Conservation (phyloP, 1,140 invertebrate species). For the Drosophila leontia region DNA sequence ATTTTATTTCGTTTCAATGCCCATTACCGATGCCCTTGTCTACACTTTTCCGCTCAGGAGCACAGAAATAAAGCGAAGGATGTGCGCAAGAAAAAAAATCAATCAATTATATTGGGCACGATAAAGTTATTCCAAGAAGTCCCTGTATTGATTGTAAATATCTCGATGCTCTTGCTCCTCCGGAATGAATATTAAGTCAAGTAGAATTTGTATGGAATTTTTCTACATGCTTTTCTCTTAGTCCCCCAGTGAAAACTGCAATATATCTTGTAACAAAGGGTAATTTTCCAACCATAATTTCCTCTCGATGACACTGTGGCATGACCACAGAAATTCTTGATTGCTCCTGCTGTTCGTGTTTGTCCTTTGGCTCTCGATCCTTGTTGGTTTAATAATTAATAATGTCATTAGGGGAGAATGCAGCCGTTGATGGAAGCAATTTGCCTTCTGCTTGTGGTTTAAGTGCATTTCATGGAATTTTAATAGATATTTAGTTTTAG, state of each 20-base stretch:
- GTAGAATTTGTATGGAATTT: slow-evolving; percentile 10
- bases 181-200: slow-evolving; percentile 45
- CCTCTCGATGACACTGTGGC: background rate
- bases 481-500: background rate
- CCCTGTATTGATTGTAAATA: slow-evolving; percentile 37
- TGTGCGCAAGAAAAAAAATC: slow-evolving; percentile 45
- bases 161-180: slow-evolving; percentile 5
- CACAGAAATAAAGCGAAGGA: slow-evolving; percentile 28
- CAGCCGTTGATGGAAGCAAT: background rate
- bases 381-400: slow-evolving; percentile 32
- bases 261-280: slow-evolving; percentile 4
- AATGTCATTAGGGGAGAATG: slow-evolving; percentile 35
- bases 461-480: slow-evolving; percentile 8
- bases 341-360: background rate
- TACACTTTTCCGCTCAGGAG: slow-evolving; percentile 51
- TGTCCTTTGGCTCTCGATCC: slow-evolving; percentile 1
- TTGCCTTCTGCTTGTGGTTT: slow-evolving; percentile 11
- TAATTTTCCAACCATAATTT: slow-evolving; percentile 35
- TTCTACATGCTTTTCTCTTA: background rate
- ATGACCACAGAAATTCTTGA: slow-evolving; percentile 21
- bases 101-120: slow-evolving; percentile 60
- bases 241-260: background rate
- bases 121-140: slow-evolving; percentile 38
- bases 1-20: slow-evolving; percentile 56
- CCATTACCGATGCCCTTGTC: slow-evolving; percentile 60